These are phyloP conservation scores for Zaprionus ornatus DNA, from an alignment of 1,140 invertebrate genomes.

Conservation along the genomic window DNA sequence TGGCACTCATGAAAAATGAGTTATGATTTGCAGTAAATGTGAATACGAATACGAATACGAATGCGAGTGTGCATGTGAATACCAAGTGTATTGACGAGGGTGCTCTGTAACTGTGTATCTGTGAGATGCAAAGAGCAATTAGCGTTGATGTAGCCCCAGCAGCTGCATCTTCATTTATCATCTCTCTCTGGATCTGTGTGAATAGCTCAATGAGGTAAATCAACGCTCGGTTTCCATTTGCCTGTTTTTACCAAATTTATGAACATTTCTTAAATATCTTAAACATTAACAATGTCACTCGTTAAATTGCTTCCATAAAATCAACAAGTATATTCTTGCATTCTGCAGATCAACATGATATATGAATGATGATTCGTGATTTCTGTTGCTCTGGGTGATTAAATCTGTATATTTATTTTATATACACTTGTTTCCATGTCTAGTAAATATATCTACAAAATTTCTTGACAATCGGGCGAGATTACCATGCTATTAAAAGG, in stretches of 20 bases:
- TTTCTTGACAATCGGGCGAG: too few species aligned
- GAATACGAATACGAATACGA: background rate
- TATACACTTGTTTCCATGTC: too few species aligned
- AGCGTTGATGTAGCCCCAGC: constrained; percentile 76
- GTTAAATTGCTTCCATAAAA: background rate
- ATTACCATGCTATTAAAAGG: too few species aligned
- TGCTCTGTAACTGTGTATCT: constrained; percentile 17
- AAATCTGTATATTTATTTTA: too few species aligned
- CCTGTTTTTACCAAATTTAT: background rate
- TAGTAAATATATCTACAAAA: too few species aligned
- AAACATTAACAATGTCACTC: background rate
- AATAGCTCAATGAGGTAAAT: constrained; percentile 29
- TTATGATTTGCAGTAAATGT: constrained; percentile 63
- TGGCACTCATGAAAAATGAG: constrained; percentile 65
- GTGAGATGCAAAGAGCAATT: constrained; percentile 72
- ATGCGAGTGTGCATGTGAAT: background rate
- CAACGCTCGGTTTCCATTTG: constrained; percentile 7
- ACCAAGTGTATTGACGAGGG: background rate
- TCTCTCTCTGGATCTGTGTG: constrained; percentile 52
- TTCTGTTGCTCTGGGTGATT: too few species aligned
- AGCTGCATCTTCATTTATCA: constrained; percentile 80
- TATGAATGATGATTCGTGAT: too few species aligned
- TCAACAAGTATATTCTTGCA: background rate
- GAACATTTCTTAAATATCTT: background rate
- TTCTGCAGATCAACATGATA: background rate